Conservation (phyloP, 2,113 vertebrate species). For the cattle (Bos taurus) region DNA sequence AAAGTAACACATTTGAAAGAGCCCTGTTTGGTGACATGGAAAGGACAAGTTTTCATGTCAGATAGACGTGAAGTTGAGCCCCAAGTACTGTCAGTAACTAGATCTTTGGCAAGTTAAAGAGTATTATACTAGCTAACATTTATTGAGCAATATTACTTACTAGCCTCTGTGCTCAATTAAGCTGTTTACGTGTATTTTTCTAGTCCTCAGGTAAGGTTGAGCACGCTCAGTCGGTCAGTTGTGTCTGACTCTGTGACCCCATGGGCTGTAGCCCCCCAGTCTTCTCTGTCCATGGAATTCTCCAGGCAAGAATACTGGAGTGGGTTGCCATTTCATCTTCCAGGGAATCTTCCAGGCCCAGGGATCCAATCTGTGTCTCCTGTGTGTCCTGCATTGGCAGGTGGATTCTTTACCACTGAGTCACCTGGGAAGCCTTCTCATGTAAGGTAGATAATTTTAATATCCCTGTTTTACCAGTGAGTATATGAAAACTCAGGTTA, state of each 20-base stretch:
- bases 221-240: background rate
- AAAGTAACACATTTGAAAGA: background rate
- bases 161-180: background rate
- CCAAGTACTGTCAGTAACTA: background rate
- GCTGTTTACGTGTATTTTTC: background rate
- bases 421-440: background rate
- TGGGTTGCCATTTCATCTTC: background rate
- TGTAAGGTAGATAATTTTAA: background rate
- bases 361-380: background rate
- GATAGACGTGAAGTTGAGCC: background rate
- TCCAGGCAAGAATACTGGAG: background rate
- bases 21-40: background rate
- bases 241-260: background rate
- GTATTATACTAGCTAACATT: background rate
- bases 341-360: background rate
- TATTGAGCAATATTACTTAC: background rate
- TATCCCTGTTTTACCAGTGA: background rate
- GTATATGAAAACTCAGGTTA: background rate
- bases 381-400: background rate
- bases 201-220: background rate
- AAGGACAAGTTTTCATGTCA: background rate
- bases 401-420: background rate
- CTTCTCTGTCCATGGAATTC: background rate
- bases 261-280: background rate
- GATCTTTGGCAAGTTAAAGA: background rate